These are phyloP conservation scores for Eupleurogrammus muticus DNA, from an alignment of 2,797 vertebrate genomes.

Conservation along the genomic window DNA sequence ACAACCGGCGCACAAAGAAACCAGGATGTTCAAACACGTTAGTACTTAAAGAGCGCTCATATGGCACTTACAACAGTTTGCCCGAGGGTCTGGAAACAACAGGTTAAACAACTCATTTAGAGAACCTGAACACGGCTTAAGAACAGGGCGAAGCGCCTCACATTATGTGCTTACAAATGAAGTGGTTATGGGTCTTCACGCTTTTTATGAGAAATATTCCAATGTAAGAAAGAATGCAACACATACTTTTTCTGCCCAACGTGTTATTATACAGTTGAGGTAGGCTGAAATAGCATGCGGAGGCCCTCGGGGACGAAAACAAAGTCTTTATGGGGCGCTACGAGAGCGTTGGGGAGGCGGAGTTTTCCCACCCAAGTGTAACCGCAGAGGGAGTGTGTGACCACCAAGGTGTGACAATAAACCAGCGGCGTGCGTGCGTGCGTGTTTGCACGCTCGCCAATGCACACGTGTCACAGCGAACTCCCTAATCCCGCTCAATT, in stretches of 20 bases:
- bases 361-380: conserved; percentile 66
- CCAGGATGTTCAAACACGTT: conserved; percentile 1
- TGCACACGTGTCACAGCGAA: neutral
- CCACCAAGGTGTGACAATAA: conserved; percentile 64
- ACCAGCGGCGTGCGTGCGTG: neutral
- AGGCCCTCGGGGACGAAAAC: conserved; percentile 37
- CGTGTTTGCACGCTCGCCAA: conserved; percentile 1
- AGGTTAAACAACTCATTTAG: conserved; percentile 39
- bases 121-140: neutral
- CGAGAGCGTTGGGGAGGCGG: conserved; percentile 47
- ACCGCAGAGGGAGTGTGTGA: conserved; percentile 55
- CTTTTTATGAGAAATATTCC: neutral
- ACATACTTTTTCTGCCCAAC: conserved; percentile 30
- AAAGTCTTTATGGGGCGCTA: conserved; percentile 44
- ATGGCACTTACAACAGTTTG: neutral
- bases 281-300: conserved; percentile 26
- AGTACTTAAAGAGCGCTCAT: neutral
- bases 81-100: conserved; percentile 35
- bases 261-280: conserved; percentile 17
- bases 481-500: neutral
- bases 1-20: neutral
- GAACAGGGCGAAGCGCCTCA: neutral
- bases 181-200: conserved; percentile 9
- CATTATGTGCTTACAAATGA: neutral
- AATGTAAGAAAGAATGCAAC: conserved; percentile 3